A percentile compares a stretch with the other conserved stretches of the same genome.
Conservation (phyloP, 2,797 vertebrate genomes). For the Enoplosus armatus region DNA sequence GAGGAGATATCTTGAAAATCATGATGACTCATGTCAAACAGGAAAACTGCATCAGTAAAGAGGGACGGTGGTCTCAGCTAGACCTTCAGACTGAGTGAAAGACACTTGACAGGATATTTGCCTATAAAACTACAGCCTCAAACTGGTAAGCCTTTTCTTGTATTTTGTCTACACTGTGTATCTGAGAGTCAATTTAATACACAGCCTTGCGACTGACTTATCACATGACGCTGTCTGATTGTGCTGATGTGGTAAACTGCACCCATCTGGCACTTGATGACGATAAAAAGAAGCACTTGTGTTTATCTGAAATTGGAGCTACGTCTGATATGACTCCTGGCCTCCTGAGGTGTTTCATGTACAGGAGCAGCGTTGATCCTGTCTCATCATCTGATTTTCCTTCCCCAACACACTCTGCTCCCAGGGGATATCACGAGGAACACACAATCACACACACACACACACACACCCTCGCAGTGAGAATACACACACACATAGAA, state of each 20-base stretch:
- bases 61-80: conserved; percentile 12
- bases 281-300: conserved; percentile 51
- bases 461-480: conserved; percentile 4
- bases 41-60: conserved; percentile 18
- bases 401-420: conserved; percentile 53
- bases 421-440: conserved; percentile 76
- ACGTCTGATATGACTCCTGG: conserved; percentile 56
- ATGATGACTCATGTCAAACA: conserved; percentile 24
- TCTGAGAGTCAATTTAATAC: conserved; percentile 17
- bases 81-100: not conserved
- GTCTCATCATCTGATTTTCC: conserved; percentile 79
- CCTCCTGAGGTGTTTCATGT: conserved; percentile 72
- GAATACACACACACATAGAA: conserved; percentile 21
- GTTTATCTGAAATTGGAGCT: conserved; percentile 46
- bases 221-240: conserved; percentile 45
- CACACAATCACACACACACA: conserved; percentile 34
- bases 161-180: not conserved
- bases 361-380: conserved; percentile 69
- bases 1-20: not conserved
- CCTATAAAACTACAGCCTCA: not conserved
- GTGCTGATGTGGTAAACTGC: conserved; percentile 52
- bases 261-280: conserved; percentile 32
- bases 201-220: conserved; percentile 23
- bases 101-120: not conserved
- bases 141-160: not conserved